Base-by-base conservation (phyloP, 2,888 invertebrate genomes). In the Xanthia togata region DNA sequence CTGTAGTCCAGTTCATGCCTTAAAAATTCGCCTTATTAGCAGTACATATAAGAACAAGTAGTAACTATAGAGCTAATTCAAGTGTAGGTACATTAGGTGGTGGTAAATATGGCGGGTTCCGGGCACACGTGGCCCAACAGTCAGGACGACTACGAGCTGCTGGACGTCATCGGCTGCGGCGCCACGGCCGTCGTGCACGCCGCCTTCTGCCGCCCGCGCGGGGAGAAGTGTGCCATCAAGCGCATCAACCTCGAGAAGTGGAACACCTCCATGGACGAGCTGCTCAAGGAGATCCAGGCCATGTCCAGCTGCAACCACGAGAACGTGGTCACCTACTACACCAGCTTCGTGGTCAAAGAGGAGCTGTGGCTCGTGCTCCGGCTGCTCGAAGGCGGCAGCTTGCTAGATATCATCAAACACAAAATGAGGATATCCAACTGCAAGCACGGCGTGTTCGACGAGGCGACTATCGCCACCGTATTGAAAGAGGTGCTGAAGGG, bases 261-360 rank as follows among this genome's bases (percentile, higher is more conserved):
- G 98, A 99, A 99, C 96, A 99, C 99, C 20, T 99, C 99, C 85
- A 99, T 99, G 98, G 99, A 99, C 94, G 99, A 99, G 95, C 97
- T 99, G 82, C 97, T 99, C 94, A 99, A 97, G 96, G 98, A 98
- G 93, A 98, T 98, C 82, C 99, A 99, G 96, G 99, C 99, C 50
- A 99, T 99, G 99, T 99, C 99, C 79, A 99, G 99, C 88, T 99
- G 99, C 95, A 98, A 99, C 93, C 99, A 99, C 96, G 99, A 99
- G 95, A 99, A 99, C 96, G 99, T 99, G 23, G 99, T 99, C 81
- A 99, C 99, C n/a, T 99, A 99, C 96, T 98, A 99, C 97, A 99
- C 99, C 55, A 99, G 99, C 90, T 99, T 99, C 96, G 99, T 99
- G 60, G 99, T 99, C 73, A 98, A 98, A 89, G 99, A 99, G 92